A percentile compares a stretch with the other conserved stretches of the same genome.
phyloP scores from a whole-genome alignment of 2,113 vertebrate species.

The Laticauda colubrina region DNA sequence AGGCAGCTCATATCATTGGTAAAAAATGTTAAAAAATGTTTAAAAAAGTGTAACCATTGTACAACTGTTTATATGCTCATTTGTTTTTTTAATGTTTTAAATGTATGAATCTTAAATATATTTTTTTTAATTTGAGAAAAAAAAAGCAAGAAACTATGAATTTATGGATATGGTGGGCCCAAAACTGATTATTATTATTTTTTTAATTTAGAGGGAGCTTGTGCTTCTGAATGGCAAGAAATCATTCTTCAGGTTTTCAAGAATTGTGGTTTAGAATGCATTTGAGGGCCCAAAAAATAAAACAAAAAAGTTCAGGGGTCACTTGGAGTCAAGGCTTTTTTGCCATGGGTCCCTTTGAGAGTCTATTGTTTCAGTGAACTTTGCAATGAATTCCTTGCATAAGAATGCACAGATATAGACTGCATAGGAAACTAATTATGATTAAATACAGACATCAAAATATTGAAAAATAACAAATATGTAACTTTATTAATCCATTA shows the following conservation, averaged over 20 bases:
- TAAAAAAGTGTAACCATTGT: no score
- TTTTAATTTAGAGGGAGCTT: background rate
- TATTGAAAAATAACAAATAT: background rate
- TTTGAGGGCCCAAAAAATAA: background rate
- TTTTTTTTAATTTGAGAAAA: no score
- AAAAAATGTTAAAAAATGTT: no score
- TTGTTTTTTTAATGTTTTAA: no score
- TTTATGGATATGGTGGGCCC: background rate
- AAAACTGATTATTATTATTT: background rate
- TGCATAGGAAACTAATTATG: background rate
- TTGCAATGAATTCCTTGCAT: background rate
- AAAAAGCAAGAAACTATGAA: background rate
- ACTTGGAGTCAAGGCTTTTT: background rate
- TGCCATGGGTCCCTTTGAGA: background rate
- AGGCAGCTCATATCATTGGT: no score
- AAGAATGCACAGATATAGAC: background rate
- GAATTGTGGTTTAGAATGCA: background rate
- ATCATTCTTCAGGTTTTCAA: background rate
- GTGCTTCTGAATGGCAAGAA: background rate
- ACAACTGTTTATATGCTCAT: no score
- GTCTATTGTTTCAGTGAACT: background rate
- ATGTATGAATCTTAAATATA: no score
- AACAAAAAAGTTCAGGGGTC: background rate
- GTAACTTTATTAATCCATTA: background rate
- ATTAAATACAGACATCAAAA: background rate